phyloP scores from a whole-genome alignment of 2,797 vertebrate genomes.

The Scleropages formosus region DNA sequence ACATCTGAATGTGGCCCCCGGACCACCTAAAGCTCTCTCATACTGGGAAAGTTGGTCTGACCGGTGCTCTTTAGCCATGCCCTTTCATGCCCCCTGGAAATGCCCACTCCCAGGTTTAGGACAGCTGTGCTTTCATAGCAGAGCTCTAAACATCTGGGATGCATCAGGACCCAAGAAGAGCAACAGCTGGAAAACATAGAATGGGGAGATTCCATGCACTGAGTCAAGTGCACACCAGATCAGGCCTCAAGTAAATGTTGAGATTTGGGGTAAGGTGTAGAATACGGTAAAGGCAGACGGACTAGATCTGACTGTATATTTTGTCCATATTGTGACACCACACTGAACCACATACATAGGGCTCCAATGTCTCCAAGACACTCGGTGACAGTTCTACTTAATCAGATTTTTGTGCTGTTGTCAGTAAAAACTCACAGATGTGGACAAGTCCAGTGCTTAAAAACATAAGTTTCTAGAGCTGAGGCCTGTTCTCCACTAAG shows the following conservation, averaged over 20 bases:
- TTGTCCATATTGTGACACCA: neutral
- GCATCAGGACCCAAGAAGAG: conserved; percentile 54
- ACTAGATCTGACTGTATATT: neutral
- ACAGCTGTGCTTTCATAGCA: conserved; percentile 29
- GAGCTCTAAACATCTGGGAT: conserved; percentile 66
- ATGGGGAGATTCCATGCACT: conserved; percentile 41
- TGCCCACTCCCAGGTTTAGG: neutral
- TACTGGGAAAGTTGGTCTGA: neutral
- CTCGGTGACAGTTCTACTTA: neutral
- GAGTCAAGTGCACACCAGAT: conserved; percentile 42
- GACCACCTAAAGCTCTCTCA: neutral
- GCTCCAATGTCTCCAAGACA: neutral
- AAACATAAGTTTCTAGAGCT: no score
- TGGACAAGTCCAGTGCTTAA: no score
- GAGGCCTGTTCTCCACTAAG: no score
- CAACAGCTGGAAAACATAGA: conserved; percentile 49
- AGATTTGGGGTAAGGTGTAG: conserved; percentile 20
- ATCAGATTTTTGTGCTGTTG: conserved; percentile 7
- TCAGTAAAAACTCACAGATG: conserved; percentile 32
- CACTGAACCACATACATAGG: no score
- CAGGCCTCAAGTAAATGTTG: conserved; percentile 31
- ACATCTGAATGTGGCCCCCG: no score
- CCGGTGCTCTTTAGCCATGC: neutral
- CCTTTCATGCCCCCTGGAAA: neutral
- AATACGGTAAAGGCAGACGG: conserved; percentile 16